phyloP scores from a whole-genome alignment of 2,113 vertebrate genomes.

The Rhagologus leucostigma region DNA sequence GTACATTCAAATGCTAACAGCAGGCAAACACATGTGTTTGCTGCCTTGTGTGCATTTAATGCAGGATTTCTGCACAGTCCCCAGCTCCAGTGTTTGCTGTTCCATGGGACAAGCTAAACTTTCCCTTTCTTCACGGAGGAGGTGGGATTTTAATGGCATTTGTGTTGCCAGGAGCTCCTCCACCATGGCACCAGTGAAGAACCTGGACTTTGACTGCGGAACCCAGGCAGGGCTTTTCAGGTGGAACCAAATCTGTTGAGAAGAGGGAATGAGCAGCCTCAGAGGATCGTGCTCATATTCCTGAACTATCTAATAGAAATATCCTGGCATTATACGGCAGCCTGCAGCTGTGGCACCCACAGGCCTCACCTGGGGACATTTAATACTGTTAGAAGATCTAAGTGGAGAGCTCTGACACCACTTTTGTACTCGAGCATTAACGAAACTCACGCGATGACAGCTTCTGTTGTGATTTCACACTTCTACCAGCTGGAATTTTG shows the following conservation, averaged over 20 bases:
- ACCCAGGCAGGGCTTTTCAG: not conserved
- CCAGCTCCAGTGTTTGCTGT: not conserved
- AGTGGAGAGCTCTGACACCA: not conserved
- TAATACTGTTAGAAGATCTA: not conserved
- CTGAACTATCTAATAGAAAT: not conserved
- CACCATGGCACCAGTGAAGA: not conserved
- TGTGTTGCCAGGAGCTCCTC: not conserved
- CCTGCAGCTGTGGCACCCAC: not conserved
- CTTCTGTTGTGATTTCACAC: not conserved
- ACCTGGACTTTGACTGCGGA: not conserved
- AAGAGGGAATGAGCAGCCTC: not conserved
- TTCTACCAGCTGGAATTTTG: not conserved
- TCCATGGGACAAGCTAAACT: not conserved
- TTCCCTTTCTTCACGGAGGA: not conserved
- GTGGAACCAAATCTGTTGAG: not conserved
- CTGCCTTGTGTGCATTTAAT: not conserved
- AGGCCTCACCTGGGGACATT: not conserved
- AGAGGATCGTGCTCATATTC: not conserved
- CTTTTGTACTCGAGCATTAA: not conserved
- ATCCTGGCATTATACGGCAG: not conserved
- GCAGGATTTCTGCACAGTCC: not conserved
- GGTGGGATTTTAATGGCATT: not conserved
- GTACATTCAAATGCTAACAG: not conserved
- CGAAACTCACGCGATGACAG: not conserved
- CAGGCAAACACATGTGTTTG: not conserved